A percentile compares a stretch with the other conserved stretches of the same genome.
Conservation (phyloP, 2,797 vertebrate species). For the Hyperoplus immaculatus region DNA sequence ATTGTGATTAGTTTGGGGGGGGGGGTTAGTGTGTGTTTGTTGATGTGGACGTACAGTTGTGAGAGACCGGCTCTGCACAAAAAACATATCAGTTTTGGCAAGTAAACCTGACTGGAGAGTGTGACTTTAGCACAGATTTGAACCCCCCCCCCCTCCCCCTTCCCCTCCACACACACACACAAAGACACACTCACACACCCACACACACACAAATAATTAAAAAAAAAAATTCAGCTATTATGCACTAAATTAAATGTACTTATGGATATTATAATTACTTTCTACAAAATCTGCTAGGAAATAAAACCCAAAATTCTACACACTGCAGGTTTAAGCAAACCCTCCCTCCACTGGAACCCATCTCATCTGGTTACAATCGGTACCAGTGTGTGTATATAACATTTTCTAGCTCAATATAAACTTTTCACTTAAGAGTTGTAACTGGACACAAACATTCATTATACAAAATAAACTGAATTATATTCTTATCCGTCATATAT, state of each 20-base stretch:
- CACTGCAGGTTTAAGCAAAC: too few species aligned
- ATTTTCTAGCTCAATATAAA: background rate
- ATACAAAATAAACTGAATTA: background rate
- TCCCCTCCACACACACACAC: too few species aligned
- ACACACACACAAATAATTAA: too few species aligned
- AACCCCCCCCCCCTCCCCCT: too few species aligned
- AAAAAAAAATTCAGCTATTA: too few species aligned
- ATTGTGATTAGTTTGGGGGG: constrained; percentile 1
- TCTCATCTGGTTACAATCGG: background rate
- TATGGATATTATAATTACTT: too few species aligned
- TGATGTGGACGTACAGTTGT: background rate
- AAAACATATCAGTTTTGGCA: background rate
- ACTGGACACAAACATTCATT: background rate
- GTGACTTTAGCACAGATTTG: background rate
- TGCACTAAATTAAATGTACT: too few species aligned
- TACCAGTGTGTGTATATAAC: background rate
- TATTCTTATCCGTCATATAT: background rate
- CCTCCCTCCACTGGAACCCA: background rate
- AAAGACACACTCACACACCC: too few species aligned
- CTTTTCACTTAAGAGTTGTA: background rate
- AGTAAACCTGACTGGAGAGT: background rate
- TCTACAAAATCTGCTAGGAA: too few species aligned
- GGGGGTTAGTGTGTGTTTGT: background rate
- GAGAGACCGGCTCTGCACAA: background rate
- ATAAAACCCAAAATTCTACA: too few species aligned